A percentile compares a stretch with the other conserved stretches of the same genome.
These are phyloP conservation scores for Phocoena sinus DNA, from an alignment of 2,113 vertebrate genomes.

Conservation along the genomic window DNA sequence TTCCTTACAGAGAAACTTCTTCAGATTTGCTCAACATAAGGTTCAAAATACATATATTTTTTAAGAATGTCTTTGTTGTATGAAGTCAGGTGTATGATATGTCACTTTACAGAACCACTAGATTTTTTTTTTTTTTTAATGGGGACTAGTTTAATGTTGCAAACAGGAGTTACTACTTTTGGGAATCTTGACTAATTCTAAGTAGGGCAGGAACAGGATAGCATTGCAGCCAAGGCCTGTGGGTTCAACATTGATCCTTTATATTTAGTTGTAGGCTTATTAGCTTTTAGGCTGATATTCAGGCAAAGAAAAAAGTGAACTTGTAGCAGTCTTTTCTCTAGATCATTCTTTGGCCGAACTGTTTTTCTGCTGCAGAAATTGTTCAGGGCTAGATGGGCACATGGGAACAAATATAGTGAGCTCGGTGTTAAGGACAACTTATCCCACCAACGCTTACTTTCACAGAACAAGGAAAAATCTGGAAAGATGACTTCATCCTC, in stretches of 20 bases:
- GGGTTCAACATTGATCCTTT: neutral
- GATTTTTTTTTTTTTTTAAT: neutral
- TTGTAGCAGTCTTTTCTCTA: neutral
- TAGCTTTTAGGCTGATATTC: neutral
- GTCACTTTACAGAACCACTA: neutral
- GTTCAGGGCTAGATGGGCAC: neutral
- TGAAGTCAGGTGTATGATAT: neutral
- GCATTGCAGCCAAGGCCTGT: neutral
- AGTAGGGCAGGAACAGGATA: neutral
- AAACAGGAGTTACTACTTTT: neutral
- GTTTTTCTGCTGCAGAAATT: neutral
- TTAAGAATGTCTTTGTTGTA: neutral
- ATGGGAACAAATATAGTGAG: neutral
- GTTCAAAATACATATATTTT: neutral
- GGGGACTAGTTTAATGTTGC: neutral
- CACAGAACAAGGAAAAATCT: neutral
- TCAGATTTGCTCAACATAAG: neutral
- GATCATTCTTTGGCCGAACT: neutral
- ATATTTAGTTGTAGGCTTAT: neutral
- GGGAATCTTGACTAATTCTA: neutral
- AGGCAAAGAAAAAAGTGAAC: neutral
- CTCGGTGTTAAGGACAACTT: neutral
- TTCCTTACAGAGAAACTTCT: neutral
- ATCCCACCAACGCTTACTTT: neutral
- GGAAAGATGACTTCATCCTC: conserved; percentile 14